Base-by-base conservation (phyloP, 2,113 vertebrate genomes). In the Pelodiscus sinensis region DNA sequence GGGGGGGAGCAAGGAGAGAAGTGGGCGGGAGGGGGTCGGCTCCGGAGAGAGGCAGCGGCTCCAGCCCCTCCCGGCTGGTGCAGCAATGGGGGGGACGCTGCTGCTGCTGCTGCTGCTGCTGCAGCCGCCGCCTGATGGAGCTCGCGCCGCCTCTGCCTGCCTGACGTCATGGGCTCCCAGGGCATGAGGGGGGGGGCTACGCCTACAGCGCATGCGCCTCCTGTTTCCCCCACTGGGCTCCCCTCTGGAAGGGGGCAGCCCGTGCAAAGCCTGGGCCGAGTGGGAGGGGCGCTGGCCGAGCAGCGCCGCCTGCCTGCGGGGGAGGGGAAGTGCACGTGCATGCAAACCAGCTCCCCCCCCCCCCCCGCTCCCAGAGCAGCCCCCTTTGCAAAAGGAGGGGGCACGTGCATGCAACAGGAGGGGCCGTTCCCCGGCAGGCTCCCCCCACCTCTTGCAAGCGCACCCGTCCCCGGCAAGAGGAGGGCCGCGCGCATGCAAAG, bases 161-260 rank as follows among this genome's bases (percentile, higher is more conserved):
- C 68, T 91, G 90, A 91, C 90, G 90, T 91, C 90, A 91, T 91
- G 14, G 84, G 90, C 84, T 86, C 84, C 89, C 84, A 65, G 57
- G 90, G 84, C 62, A 75, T 44, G 50, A 56, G 79, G 84, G 79
- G 89, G 84, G n/a, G 84, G 84, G 68, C 65, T 82, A 82, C 84
- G 89, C 89, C 68, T 31, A 56, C 19, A 5, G 71, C 84, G 90
- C 89, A 91, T 91, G 89, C 90, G 90, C 84, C 6, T n/a, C 8
- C 50, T 15, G 1, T 2, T 27, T 19, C 19, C 24, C 10, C 78
- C 44, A 7, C 22, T 65, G 31, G 38, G 62, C 14, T 65, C 60
- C 54, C n/a, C 62, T 24, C 68, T 82, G 52, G 44, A 38, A 16
- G 56, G 57, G 35, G 24, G 51, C 31, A 9, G 52, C 52, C 35